Conservation (phyloP, 2,888 invertebrate species). For the Drosophila demipolita region DNA sequence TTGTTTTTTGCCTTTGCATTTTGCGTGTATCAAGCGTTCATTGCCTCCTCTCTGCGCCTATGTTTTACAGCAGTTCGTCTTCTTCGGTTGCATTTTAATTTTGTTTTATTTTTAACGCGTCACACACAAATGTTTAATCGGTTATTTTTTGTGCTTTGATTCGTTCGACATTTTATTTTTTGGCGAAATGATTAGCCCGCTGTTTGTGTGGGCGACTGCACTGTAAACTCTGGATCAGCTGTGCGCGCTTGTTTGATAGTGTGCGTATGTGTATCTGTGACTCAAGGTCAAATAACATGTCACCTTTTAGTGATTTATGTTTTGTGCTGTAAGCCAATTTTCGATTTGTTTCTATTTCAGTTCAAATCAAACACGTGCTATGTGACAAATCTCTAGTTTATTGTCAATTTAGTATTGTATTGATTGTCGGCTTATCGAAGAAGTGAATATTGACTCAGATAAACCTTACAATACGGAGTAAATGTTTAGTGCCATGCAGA, state of each 20-base stretch:
- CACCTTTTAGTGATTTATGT: constrained; percentile 58
- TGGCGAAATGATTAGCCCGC: constrained; percentile 38
- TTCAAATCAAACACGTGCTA: constrained; percentile 33
- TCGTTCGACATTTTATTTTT: constrained; percentile 39
- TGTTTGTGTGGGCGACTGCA: constrained; percentile 19
- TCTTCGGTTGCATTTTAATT: constrained; percentile 59
- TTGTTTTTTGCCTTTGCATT: constrained; percentile 53
- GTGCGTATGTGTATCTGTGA: constrained; percentile 14
- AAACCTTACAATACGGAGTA: constrained; percentile 13
- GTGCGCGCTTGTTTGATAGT: neutral
- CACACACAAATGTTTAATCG: constrained; percentile 67
- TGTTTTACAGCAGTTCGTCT: constrained; percentile 13
- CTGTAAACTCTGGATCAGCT: constrained; percentile 34
- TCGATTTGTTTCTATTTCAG: constrained; percentile 1
- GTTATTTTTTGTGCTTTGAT: constrained; percentile 20
- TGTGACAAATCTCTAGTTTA: neutral
- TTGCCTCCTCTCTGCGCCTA: constrained; percentile 55
- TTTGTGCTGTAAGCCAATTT: constrained; percentile 3
- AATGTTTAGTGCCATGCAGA: neutral
- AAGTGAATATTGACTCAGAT: constrained; percentile 38
- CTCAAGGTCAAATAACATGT: constrained; percentile 54
- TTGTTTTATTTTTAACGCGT: constrained; percentile 65
- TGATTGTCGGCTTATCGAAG: constrained; percentile 37
- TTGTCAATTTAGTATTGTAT: constrained; percentile 12
- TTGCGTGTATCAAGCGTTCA: constrained; percentile 79